phyloP scores from a whole-genome alignment of 2,888 invertebrate genomes.

The Saturnia japonica region DNA sequence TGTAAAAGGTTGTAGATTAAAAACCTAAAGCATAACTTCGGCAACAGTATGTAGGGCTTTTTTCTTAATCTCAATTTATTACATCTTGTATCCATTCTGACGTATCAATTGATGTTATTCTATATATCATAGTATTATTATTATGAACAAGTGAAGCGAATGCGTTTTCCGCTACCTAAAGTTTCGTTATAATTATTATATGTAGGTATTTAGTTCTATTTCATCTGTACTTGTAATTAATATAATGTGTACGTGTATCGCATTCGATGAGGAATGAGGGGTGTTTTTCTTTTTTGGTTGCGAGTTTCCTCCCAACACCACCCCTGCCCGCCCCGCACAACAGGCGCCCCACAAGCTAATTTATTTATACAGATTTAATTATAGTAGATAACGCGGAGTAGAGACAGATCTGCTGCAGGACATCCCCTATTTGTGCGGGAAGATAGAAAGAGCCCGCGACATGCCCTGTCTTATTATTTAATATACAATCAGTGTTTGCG shows the following conservation, averaged over 20 bases:
- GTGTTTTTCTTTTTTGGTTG: not conserved
- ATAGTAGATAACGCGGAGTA: not conserved
- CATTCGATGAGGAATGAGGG: not conserved
- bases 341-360: not conserved
- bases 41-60: not conserved
- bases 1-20: no score
- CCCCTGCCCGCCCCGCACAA: not conserved
- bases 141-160: not conserved
- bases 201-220: no score
- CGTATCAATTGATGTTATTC: no score
- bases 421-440: not conserved
- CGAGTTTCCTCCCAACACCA: not conserved
- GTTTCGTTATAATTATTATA: no score
- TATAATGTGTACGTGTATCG: not conserved
- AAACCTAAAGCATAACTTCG: no score
- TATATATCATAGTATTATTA: not conserved
- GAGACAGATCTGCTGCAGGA: not conserved
- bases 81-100: no score
- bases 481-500: not conserved
- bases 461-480: not conserved
- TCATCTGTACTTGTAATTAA: not conserved
- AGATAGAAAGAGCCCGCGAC: not conserved
- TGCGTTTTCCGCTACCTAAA: not conserved
- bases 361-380: constrained; percentile 8
- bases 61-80: not conserved